Evolutionary conservation across 2,113 vertebrate species (phyloP), one percentile per base, ranked within the genome.

Genomic region (Mustela nigripes): DNA sequence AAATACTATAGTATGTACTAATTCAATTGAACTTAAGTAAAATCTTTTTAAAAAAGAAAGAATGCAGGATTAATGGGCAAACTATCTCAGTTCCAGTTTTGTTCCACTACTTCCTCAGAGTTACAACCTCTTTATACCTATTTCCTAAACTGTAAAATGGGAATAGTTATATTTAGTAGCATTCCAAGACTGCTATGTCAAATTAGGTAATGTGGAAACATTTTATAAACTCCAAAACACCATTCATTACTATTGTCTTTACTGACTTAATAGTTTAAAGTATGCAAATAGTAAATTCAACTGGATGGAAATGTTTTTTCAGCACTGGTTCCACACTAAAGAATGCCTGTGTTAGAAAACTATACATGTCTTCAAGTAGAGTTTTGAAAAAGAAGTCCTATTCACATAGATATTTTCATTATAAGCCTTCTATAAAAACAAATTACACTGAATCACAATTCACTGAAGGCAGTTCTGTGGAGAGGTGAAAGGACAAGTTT

Each of bases 191-290:
- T 80, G 7, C 8, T 89, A 45, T 76, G 11, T 89, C 74, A 76
- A 74, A 92, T 92, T 92, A 76, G 18, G 31, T 94, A 56, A 86
- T 81, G 19, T 81, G 31, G 92, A 73, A 85, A 14, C 39, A 92
- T 88, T 91, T 60, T 95, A 8, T 67, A 88, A 93, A 97, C 6
- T 89, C 24, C 12, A 76, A 97, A 94, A 89, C 42, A 83, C 22
- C 63, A n/a, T 73, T 92, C 53, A 62, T 39, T 78, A 69, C 86
- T 80, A 88, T 71, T 74, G 33, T 82, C 82, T 15, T 50, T 89
- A 76, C 5, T 81, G 11, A 94, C 33, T 89, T 69, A 42, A 56
- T 63, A 73, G 63, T 91, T 84, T 48, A 19, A 91, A 88, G 19
- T 88, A 95, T n/a, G 15, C 31, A 73, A 87, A 89, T 53, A 65